Evolutionary conservation across 2,113 vertebrate species (phyloP).

Genomic region (Myocastor coypus): DNA sequence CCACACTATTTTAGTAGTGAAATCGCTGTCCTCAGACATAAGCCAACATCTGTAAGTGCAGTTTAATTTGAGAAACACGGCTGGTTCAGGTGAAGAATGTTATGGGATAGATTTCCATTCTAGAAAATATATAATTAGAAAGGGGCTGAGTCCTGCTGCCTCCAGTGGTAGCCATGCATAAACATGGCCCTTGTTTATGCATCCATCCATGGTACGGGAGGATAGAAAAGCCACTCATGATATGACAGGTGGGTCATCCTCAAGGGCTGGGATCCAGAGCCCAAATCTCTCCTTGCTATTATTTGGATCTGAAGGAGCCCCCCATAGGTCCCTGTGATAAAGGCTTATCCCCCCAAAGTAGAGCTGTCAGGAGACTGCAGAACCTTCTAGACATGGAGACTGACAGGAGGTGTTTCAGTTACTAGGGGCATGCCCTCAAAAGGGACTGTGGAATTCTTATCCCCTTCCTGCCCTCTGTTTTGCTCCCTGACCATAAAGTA

Average conservation of each 20-base stretch:
- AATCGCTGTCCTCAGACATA: background rate
- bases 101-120: background rate
- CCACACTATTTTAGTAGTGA: background rate
- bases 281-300: background rate
- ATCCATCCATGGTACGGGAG: fast-evolving
- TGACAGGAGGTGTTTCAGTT: background rate
- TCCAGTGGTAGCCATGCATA: fast-evolving
- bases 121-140: background rate
- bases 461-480: too few species aligned
- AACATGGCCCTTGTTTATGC: fast-evolving
- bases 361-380: background rate
- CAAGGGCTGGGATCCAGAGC: too few species aligned
- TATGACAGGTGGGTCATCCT: too few species aligned
- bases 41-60: background rate
- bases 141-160: background rate
- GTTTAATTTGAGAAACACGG: fast-evolving
- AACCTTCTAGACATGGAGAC: too few species aligned
- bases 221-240: background rate
- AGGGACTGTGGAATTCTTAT: background rate
- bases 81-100: background rate
- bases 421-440: background rate
- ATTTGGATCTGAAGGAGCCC: background rate
- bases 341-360: background rate
- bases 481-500: background rate
- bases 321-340: background rate